phyloP scores from a whole-genome alignment of 1,140 invertebrate genomes.

The Hypothenemus hampei region DNA sequence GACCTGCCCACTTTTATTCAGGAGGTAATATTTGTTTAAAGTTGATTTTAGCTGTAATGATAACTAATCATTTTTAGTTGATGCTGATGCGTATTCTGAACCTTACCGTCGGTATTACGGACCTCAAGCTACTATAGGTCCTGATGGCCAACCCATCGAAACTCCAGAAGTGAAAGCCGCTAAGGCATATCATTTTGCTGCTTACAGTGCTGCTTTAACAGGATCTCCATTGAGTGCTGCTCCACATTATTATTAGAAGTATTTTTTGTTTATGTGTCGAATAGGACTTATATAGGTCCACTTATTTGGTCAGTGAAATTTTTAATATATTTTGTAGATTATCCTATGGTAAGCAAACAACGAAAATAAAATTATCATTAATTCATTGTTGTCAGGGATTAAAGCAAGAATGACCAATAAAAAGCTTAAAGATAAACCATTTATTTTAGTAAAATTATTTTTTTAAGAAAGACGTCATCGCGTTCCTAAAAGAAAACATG shows the following conservation, averaged over 20 bases:
- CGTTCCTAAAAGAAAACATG: too few species aligned
- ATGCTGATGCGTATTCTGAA: conserved; percentile 41
- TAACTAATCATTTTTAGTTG: too few species aligned
- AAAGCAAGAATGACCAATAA: too few species aligned
- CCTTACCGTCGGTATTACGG: conserved; percentile 36
- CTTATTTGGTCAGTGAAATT: too few species aligned
- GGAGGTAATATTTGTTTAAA: background rate
- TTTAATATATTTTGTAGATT: background rate
- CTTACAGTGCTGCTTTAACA: conserved; percentile 29
- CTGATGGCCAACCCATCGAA: conserved; percentile 44
- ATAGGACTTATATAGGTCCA: too few species aligned
- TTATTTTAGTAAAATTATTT: too few species aligned
- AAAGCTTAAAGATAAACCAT: too few species aligned
- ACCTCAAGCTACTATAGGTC: conserved; percentile 33
- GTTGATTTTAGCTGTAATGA: too few species aligned
- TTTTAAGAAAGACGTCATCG: too few species aligned
- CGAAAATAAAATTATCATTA: too few species aligned
- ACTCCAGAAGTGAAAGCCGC: conserved; percentile 57
- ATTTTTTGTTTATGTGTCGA: too few species aligned
- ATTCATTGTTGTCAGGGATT: too few species aligned
- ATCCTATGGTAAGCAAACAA: background rate
- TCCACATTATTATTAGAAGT: conserved; percentile 6
- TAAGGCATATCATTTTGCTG: conserved; percentile 54
- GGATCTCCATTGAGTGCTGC: background rate
- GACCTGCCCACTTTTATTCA: background rate